Evolutionary conservation across 2,888 invertebrate species (phyloP), one percentile per base, ranked within the genome.

Genomic region (Drosophila trichaetosa): DNA sequence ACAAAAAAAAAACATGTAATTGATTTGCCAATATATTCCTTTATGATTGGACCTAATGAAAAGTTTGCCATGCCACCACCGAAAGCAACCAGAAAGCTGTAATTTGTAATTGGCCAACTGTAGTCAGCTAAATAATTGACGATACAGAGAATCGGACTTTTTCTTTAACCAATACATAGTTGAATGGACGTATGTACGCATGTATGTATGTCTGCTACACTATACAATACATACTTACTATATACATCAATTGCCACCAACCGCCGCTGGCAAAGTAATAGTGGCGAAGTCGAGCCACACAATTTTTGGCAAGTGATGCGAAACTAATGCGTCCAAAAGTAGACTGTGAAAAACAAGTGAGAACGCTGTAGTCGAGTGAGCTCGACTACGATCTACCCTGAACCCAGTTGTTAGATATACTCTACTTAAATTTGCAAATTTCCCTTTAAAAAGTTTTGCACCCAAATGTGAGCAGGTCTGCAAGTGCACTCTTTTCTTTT

Each of bases 21-120:
- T 88, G 87, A 86, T 90, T 86, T 86, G 62, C 69, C 69, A 86
- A 86, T 89, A 80, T 79, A 86, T 74, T 72, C 72, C 49, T 69
- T 56, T 60, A 61, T 60, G 58, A 64, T 53, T 51, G 56, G 27
- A 58, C 60, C 65, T 40, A 70, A 78, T 65, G 65, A 74, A 80
- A 69, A 77, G 53, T 69, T 66, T 56, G 56, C n/a, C 42, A 61
- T 49, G 27, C 42, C 42, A 21, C 31, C 33, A 24, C 46, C 34
- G 34, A 34, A 40, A 16, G 13, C 18, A 29, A 24, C 46, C 18
- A 27, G 40, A 29, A 18, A 36, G 74, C 85, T 87, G 79, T 81
- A 89, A 82, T 87, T 88, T 81, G 76, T 87, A 75, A 83, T 76
- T 70, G 87, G 73, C 75, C 80, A 80, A 75, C 70, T 76, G 86